These are phyloP conservation scores for Eilema griseolum DNA, from an alignment of 2,888 invertebrate genomes.

Conservation along the genomic window DNA sequence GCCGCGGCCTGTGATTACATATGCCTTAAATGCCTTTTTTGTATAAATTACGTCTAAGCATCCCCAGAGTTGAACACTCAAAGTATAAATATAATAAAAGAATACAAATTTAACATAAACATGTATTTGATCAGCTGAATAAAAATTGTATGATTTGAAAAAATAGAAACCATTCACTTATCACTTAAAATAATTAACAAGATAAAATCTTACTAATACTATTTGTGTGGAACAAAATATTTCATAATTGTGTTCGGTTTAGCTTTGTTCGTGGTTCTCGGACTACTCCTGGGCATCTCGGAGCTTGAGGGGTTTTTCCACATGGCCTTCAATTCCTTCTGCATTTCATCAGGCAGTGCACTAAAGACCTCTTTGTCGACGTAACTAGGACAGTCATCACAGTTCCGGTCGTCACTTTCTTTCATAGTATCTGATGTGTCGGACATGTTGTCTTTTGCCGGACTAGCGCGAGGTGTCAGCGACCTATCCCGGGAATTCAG, in stretches of 20 bases:
- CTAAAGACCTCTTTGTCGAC: constrained; percentile 90
- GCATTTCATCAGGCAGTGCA: constrained; percentile 90
- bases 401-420: constrained; percentile 73
- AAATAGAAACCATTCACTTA: constrained; percentile 87
- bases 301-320: constrained; percentile 87
- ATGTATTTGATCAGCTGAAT: constrained; percentile 86
- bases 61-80: background rate
- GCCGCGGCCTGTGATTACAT: too few relatives aligned
- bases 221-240: constrained; percentile 90
- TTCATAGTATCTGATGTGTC: constrained; percentile 79
- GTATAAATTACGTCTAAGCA: too few relatives aligned
- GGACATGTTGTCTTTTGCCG: constrained; percentile 78
- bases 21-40: too few relatives aligned
- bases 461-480: constrained; percentile 80
- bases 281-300: constrained; percentile 75
- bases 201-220: constrained; percentile 85
- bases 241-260: constrained; percentile 89
- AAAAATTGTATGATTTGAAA: constrained; percentile 87
- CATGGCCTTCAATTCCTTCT: constrained; percentile 90
- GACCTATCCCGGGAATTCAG: constrained; percentile 80
- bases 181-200: constrained; percentile 84
- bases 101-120: constrained; percentile 81
- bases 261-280: constrained; percentile 84
- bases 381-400: constrained; percentile 88
- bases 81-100: constrained; percentile 47